Evolutionary conservation across 2,888 invertebrate species (phyloP), one percentile per base, ranked within the genome.

Genomic region (Mongoloraphidia duomilia): DNA sequence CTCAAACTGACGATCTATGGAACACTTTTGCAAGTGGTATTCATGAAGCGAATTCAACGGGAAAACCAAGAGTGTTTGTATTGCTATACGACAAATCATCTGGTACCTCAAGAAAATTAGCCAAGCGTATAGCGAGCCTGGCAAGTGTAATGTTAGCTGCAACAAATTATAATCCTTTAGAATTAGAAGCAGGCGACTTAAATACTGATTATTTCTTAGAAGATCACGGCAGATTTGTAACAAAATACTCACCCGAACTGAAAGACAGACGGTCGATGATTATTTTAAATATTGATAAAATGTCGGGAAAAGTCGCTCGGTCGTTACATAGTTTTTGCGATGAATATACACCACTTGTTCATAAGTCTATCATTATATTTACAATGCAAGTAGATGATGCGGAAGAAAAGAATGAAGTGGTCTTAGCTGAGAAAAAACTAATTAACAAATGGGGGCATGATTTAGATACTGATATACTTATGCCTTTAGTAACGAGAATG

Each of bases 301-400:
- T 67, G 14, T 59, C 63, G 9, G 70, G 69, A 11, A 47, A 56
- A 36, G 61, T 65, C 0, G 67, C 72, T 2, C 68, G 65, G 56
- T 73, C 73, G 3, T 69, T 79, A 54, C 79, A 79, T 56, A 62
- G 67, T 49, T 69, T 79, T 54, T 78, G 77, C 55, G 79, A 79
- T 56, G 71, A 69, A 34, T 53, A 67, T 41, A 69, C 62, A 49
- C 77, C 78, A 9, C 53, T 70, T 34, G 66, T 71, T 9, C 51
- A 55, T 43, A 61, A 63, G 44, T 65, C 65, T 12, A 56, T 72
- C 35, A 69, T 69, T 54, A 62, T 73, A 47, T 65, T 73, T 49
- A 71, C 70, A 4, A 60, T 74, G 40, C 61, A 65, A 52, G 59
- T 66, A 2, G 54, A 61, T 37, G 55, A 55, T 12, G 58, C 57